Base-by-base conservation (phyloP, 2,113 vertebrate genomes). In the Atractosteus spatula region DNA sequence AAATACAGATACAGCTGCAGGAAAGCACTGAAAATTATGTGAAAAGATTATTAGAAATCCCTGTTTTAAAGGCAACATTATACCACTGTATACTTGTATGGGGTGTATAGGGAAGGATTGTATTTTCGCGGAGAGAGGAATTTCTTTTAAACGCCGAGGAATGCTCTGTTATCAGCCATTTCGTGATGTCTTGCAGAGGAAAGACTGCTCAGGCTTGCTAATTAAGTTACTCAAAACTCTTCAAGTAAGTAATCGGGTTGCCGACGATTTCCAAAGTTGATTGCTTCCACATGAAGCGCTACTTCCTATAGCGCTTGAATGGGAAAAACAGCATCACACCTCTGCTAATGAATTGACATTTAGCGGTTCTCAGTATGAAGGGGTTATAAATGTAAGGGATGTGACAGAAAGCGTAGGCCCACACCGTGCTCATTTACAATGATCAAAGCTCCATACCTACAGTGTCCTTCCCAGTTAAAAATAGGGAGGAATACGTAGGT, bases 311-410 rank as follows among this genome's bases (percentile, higher is more conserved):
- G 43, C 17, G 57, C 57, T 6, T 47, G 44, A 16, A 47, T 29
- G 2, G 68, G 11, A 51, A 51, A 47, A 12, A 11, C 17, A 7
- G 64, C 43, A 14, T 44, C 64, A 12, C 3, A 12, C 51, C 71
- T 55, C 74, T 55, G 8, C 3, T 51, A 81, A 80, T 71, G 29
- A 42, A 12, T n/a, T 81, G 75, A 76, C 81, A 80, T 76, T 81
- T 81, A 77, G 57, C 55, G 13, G 57, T 45, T 76, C 3, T 66
- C 56, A 66, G 54, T 73, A 57, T 78, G 74, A 79, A 7, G 17
- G 66, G 73, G 17, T 75, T 77, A 68, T n/a, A 63, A 42, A 41
- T 70, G 45, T 12, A 12, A 66, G 64, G 17, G 41, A 71, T 43
- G 17, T 63, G 45, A 63, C 44, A 13, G 47, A 10, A 51, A 5